phyloP scores from a whole-genome alignment of 2,888 invertebrate genomes.

The Eupithecia inturbata region DNA sequence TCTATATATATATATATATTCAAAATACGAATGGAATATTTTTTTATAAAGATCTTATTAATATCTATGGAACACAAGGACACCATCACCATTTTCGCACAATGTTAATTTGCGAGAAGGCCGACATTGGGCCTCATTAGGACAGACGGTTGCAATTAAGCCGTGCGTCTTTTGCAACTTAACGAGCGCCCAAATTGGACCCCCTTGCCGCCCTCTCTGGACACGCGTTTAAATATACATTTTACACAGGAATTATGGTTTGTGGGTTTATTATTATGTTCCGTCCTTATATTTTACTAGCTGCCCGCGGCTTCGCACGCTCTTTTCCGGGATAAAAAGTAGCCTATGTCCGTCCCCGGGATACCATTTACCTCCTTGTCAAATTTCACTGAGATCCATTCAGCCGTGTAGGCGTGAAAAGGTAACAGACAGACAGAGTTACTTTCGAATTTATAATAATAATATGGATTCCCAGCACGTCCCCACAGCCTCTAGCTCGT shows the following conservation, averaged over 20 bases:
- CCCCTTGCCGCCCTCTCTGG: slow-evolving; percentile 60
- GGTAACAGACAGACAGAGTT: too few relatives aligned
- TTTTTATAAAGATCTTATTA: slow-evolving; percentile 3
- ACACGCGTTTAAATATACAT: slow-evolving; percentile 68
- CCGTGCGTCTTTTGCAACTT: slow-evolving; percentile 80
- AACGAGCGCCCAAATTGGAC: slow-evolving; percentile 82
- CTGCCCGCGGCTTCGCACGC: too few relatives aligned
- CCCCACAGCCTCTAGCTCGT: background rate
- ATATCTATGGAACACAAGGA: slow-evolving; percentile 46
- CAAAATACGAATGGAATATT: background rate
- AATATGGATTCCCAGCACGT: background rate
- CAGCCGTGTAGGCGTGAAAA: too few relatives aligned
- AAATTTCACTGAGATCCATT: too few relatives aligned
- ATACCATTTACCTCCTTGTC: too few relatives aligned
- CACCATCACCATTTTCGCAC: slow-evolving; percentile 78
- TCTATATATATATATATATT: too few relatives aligned
- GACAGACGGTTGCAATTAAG: slow-evolving; percentile 81
- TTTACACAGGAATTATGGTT: slow-evolving; percentile 53
- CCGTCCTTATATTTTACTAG: slow-evolving; percentile 7
- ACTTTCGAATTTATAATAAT: too few relatives aligned
- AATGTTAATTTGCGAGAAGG: slow-evolving; percentile 78
- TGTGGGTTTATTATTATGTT: slow-evolving; percentile 4
- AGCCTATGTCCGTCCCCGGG: too few relatives aligned
- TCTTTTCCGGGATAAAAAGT: too few relatives aligned
- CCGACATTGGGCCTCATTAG: slow-evolving; percentile 79